Evolutionary conservation across 2,888 invertebrate genomes (phyloP).

Genomic region (Trissolcus brochymenae): DNA sequence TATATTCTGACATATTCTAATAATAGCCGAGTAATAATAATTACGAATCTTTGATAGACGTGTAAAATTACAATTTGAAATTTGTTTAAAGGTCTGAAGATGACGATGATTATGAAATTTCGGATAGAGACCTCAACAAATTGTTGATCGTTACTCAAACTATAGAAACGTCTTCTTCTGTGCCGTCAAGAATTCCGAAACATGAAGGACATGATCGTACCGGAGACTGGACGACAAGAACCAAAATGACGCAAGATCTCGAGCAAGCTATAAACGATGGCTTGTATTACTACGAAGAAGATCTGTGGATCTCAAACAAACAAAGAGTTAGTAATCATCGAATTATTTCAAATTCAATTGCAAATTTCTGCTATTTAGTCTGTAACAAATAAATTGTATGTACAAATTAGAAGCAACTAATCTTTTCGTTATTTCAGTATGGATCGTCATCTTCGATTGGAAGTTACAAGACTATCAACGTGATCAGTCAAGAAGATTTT

Average conservation of each 20-base stretch:
- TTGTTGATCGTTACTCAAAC: slow-evolving; percentile 95
- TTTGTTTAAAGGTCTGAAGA: slow-evolving; percentile 81
- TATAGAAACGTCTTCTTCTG: slow-evolving; percentile 62
- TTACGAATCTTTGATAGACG: not conserved
- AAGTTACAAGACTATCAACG: slow-evolving; percentile 89
- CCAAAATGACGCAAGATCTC: slow-evolving; percentile 96
- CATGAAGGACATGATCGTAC: slow-evolving; percentile 94
- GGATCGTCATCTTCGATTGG: slow-evolving; percentile 76
- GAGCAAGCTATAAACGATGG: slow-evolving; percentile 98
- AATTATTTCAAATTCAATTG: not conserved
- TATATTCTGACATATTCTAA: slow-evolving; percentile 46
- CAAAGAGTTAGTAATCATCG: slow-evolving; percentile 72
- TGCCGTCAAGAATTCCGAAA: slow-evolving; percentile 81
- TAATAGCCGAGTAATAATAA: slow-evolving; percentile 5
- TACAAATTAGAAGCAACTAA: not conserved
- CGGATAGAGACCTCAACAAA: slow-evolving; percentile 94
- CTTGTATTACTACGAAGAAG: slow-evolving; percentile 96
- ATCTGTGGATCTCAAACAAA: slow-evolving; percentile 87
- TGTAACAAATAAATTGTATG: not conserved
- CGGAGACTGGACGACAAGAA: slow-evolving; percentile 91
- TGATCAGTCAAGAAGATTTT: slow-evolving; percentile 92
- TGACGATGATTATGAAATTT: slow-evolving; percentile 91
- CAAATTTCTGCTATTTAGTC: not conserved
- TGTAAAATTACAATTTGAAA: not conserved
- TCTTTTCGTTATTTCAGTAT: slow-evolving; percentile 69